Percentiles rank a stretch among this genome's conserved stretches.
Evolutionary conservation across 2,888 invertebrate species (phyloP).

Genomic region (Chymomyza procnemis): DNA sequence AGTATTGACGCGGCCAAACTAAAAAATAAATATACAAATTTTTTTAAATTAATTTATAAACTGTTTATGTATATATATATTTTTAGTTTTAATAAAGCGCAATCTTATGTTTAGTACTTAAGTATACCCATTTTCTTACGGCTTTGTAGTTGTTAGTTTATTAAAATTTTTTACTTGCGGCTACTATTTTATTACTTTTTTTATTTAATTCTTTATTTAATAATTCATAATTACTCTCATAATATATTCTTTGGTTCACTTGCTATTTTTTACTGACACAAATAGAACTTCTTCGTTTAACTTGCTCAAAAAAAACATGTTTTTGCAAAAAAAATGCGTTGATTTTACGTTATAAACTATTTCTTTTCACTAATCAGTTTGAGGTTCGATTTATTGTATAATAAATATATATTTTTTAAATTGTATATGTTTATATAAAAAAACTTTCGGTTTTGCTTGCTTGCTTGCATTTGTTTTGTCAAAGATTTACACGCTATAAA

Average conservation of each 20-base stretch:
- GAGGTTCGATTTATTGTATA: conserved; percentile 48
- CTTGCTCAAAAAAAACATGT: conserved; percentile 10
- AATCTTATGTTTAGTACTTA: neutral
- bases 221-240: conserved; percentile 38
- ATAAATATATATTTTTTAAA: conserved; percentile 31
- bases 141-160: neutral
- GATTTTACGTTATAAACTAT: conserved; percentile 37
- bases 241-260: neutral
- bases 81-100: conserved; percentile 2
- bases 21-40: neutral
- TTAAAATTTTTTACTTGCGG: neutral
- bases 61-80: conserved; percentile 16
- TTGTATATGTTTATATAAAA: conserved; percentile 21
- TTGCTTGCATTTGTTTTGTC: conserved; percentile 1
- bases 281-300: conserved; percentile 26
- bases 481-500: neutral
- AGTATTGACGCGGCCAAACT: neutral
- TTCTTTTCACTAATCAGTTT: conserved; percentile 50
- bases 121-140: neutral
- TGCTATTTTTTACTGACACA: conserved; percentile 26
- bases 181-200: neutral
- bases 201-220: too few species aligned
- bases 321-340: neutral
- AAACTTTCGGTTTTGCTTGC: conserved; percentile 19
- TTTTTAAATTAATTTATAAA: conserved; percentile 2